Evolutionary conservation across 2,888 invertebrate genomes (phyloP).

Genomic region (Leucoma salicis): DNA sequence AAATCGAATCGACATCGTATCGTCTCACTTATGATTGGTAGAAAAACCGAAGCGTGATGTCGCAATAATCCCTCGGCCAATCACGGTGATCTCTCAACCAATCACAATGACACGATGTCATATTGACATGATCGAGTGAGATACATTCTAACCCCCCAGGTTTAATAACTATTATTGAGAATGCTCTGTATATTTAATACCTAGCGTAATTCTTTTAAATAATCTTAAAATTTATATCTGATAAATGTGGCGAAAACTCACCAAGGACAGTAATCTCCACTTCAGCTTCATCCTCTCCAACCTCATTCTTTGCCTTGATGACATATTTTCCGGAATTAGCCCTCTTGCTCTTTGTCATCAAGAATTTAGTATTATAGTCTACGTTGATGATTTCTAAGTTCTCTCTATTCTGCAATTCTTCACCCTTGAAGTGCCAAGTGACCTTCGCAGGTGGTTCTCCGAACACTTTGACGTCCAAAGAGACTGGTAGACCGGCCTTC

Average conservation of each 20-base stretch:
- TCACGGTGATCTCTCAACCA: no score
- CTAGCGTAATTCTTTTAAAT: no score
- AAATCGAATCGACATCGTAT: no score
- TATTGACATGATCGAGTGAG: no score
- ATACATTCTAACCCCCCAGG: no score
- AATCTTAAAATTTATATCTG: no score
- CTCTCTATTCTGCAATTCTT: constrained; percentile 83
- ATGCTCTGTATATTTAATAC: no score
- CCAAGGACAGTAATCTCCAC: constrained; percentile 92
- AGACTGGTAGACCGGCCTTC: constrained; percentile 94
- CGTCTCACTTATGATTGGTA: no score
- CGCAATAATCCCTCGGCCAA: no score
- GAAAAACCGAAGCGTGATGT: no score
- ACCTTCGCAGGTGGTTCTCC: constrained; percentile 97
- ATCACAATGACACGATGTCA: no score
- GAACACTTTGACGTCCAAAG: constrained; percentile 92
- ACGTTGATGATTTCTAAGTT: constrained; percentile 89
- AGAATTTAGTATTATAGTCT: constrained; percentile 95
- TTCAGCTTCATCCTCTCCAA: constrained; percentile 95
- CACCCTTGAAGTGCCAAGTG: constrained; percentile 92
- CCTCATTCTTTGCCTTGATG: constrained; percentile 94
- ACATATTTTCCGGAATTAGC: constrained; percentile 93
- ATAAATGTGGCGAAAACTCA: constrained; percentile 49
- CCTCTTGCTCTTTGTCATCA: constrained; percentile 91
- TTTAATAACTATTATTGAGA: no score